Evolutionary conservation across 1,140 invertebrate genomes (phyloP).

Genomic region (Philotrypesis tridentata): DNA sequence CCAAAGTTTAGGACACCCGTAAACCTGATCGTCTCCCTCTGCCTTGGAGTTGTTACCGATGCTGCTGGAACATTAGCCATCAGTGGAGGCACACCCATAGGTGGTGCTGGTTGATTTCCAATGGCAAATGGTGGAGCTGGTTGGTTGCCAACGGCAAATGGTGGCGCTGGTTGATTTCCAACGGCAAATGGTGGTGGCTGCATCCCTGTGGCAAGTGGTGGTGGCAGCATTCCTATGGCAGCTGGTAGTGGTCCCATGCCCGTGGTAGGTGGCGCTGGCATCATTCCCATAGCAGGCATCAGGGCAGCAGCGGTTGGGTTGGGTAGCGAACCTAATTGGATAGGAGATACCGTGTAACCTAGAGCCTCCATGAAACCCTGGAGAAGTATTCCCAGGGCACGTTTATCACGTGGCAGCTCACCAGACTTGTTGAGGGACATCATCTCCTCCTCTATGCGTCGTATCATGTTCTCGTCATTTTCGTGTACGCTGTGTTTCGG

Average conservation of each 20-base stretch:
- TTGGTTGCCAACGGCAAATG: no score
- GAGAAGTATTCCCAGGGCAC: slow-evolving; percentile 66
- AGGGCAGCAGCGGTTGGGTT: slow-evolving; percentile 49
- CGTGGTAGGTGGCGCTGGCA: slow-evolving; percentile 5
- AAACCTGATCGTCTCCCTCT: slow-evolving; percentile 65
- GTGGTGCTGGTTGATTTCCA: background rate
- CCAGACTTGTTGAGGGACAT: slow-evolving; percentile 44
- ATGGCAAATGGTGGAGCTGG: no score
- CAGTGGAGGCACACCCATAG: background rate
- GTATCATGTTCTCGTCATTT: background rate
- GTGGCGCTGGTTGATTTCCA: no score
- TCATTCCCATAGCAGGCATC: slow-evolving; percentile 37
- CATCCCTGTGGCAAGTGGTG: no score
- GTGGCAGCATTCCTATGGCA: no score
- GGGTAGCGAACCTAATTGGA: slow-evolving; percentile 65
- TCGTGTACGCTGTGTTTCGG: background rate
- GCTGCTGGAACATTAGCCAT: background rate
- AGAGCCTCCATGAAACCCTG: slow-evolving; percentile 67
- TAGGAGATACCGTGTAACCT: slow-evolving; percentile 61
- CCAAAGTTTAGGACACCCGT: slow-evolving; percentile 70
- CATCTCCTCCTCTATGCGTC: slow-evolving; percentile 47
- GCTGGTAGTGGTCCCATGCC: background rate
- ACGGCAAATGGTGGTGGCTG: no score
- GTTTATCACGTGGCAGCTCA: slow-evolving; percentile 61
- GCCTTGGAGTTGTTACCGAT: slow-evolving; percentile 45